These are phyloP conservation scores for Anaspis maculata DNA, from an alignment of 2,888 invertebrate species.

Conservation along the genomic window DNA sequence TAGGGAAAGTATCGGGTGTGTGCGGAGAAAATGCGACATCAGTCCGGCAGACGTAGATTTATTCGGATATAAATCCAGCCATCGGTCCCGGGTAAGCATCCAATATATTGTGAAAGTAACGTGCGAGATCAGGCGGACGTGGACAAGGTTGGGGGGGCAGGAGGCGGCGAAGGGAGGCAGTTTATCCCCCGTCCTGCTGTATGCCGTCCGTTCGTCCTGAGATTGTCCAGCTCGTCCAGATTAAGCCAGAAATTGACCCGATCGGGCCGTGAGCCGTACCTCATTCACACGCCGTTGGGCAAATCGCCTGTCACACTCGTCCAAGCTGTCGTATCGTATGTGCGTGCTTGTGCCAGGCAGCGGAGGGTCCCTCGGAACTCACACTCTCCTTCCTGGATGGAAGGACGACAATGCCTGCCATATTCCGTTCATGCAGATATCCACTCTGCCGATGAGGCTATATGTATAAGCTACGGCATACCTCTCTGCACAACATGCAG, in stretches of 20 bases:
- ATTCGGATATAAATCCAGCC: slow-evolving; percentile 28
- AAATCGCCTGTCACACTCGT: slow-evolving; percentile 38
- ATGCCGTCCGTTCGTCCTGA: too few relatives aligned
- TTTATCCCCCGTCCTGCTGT: slow-evolving; percentile 21
- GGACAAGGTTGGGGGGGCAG: slow-evolving; percentile 1
- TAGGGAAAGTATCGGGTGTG: too few relatives aligned
- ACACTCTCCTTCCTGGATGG: too few relatives aligned
- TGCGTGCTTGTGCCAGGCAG: too few relatives aligned
- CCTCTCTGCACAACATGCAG: too few relatives aligned
- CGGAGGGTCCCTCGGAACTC: too few relatives aligned
- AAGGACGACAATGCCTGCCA: too few relatives aligned
- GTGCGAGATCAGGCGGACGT: slow-evolving; percentile 13
- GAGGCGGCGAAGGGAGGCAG: slow-evolving; percentile 21
- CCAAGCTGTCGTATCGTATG: slow-evolving; percentile 13
- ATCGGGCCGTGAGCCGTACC: slow-evolving; percentile 35
- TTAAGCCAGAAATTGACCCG: slow-evolving; percentile 42
- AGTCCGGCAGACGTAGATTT: slow-evolving; percentile 21
- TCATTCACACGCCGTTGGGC: slow-evolving; percentile 42
- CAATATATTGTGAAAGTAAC: slow-evolving; percentile 36
- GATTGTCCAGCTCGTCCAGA: slow-evolving; percentile 38
- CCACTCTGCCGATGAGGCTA: too few relatives aligned
- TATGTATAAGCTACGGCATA: too few relatives aligned
- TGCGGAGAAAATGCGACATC: too few relatives aligned
- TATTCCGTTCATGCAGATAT: too few relatives aligned
- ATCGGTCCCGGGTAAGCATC: slow-evolving; percentile 33